Evolutionary conservation across 1,140 invertebrate species (phyloP).

Genomic region (Drosophila fuyamai): DNA sequence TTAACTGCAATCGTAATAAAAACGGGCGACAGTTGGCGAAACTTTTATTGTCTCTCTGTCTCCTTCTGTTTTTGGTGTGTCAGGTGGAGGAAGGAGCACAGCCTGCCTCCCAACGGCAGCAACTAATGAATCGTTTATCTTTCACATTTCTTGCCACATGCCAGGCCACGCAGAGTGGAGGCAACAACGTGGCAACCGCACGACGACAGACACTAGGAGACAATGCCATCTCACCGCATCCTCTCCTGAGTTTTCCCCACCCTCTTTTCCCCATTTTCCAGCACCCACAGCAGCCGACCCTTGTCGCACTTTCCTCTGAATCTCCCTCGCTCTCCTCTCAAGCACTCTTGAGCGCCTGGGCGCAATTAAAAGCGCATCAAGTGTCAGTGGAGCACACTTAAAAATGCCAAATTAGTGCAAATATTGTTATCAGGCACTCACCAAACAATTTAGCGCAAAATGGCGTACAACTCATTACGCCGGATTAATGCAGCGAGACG

Average conservation of each 20-base stretch:
- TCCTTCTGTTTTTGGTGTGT: constrained; percentile 9
- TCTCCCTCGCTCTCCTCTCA: constrained; percentile 37
- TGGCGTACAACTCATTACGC: constrained; percentile 84
- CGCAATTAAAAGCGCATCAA: constrained; percentile 85
- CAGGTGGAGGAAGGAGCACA: constrained; percentile 7
- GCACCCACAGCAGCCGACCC: constrained; percentile 17
- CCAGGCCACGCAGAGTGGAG: constrained; percentile 31
- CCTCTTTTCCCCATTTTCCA: constrained; percentile 1
- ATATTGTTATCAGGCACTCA: constrained; percentile 85
- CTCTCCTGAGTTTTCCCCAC: not conserved
- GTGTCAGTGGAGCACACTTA: constrained; percentile 84
- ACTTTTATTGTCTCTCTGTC: constrained; percentile 45
- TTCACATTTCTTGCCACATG: constrained; percentile 78
- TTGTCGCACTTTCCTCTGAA: constrained; percentile 13
- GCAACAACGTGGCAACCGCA: constrained; percentile 75
- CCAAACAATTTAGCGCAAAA: constrained; percentile 84
- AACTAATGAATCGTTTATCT: constrained; percentile 83
- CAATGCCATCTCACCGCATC: constrained; percentile 6
- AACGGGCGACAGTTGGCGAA: constrained; percentile 39
- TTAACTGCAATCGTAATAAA: constrained; percentile 66
- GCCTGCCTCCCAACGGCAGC: constrained; percentile 20
- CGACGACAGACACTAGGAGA: constrained; percentile 50
- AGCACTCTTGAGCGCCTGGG: constrained; percentile 77
- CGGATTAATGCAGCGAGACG: constrained; percentile 67
- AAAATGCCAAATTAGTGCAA: constrained; percentile 85